These are phyloP conservation scores for Epistrophe grossulariae DNA, from an alignment of 2,888 invertebrate species.

Conservation along the genomic window DNA sequence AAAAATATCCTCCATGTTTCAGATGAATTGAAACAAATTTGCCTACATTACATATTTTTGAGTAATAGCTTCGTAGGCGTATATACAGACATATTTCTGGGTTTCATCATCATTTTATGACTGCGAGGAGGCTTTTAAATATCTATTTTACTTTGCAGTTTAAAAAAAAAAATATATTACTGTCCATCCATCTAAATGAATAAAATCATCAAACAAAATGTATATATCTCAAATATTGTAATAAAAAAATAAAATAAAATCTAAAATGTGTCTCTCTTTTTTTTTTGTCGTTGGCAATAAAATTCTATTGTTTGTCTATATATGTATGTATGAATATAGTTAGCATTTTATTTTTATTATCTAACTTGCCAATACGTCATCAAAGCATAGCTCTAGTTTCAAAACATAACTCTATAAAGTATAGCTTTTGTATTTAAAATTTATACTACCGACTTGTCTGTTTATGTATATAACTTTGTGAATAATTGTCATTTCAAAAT, in stretches of 20 bases:
- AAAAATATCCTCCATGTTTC: not conserved
- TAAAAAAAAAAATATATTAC: not conserved
- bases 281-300: constrained; percentile 4
- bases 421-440: not conserved
- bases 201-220: constrained; percentile 20
- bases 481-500: constrained; percentile 22
- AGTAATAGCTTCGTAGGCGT: constrained; percentile 1
- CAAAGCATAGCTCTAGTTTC: not conserved
- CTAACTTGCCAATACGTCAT: not conserved
- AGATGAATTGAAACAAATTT: constrained; percentile 25
- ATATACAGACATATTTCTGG: not conserved
- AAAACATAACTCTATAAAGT: not conserved
- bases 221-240: constrained; percentile 7
- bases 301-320: constrained; percentile 2
- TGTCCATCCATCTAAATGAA: constrained; percentile 22
- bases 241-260: constrained; percentile 7
- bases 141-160: not conserved
- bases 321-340: not conserved
- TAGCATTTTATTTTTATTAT: constrained; percentile 8
- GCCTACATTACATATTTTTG: not conserved
- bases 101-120: constrained; percentile 13
- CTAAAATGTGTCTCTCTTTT: not conserved
- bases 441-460: constrained; percentile 16
- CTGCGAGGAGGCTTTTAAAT: not conserved
- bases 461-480: constrained; percentile 17